Percentiles rank a stretch among this genome's conserved stretches.
phyloP scores from a whole-genome alignment of 92 coral and sea anemone species.

The Montipora capitata region DNA sequence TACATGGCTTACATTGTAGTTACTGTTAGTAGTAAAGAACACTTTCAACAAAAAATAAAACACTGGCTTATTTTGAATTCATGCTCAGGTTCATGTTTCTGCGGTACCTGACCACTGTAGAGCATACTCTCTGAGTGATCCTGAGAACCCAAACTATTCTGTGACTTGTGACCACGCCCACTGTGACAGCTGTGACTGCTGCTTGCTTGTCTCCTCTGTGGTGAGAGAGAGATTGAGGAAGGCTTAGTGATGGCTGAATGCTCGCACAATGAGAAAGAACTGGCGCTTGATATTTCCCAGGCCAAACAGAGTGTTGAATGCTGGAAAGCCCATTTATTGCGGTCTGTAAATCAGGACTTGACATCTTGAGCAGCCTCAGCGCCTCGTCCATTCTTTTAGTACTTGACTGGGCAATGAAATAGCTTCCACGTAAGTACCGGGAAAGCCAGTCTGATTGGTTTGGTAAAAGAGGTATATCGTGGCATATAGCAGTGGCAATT shows the following conservation, averaged over 20 bases:
- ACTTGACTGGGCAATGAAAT: constrained; percentile 43
- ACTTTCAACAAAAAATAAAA: constrained; percentile 1
- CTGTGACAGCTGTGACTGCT: constrained; percentile 43
- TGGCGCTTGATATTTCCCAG: constrained; percentile 13
- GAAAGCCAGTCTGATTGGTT: constrained; percentile 69
- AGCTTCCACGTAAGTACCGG: constrained; percentile 46
- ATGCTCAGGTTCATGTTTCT: constrained; percentile 37
- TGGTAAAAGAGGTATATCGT: constrained; percentile 49
- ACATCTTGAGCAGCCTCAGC: constrained; percentile 23
- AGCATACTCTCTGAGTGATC: constrained; percentile 27
- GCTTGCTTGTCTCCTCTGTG: constrained; percentile 58
- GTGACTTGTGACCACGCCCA: constrained; percentile 38
- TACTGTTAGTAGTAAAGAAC: background rate
- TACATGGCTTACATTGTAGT: background rate
- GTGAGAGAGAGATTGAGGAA: constrained; percentile 33
- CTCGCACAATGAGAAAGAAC: constrained; percentile 22
- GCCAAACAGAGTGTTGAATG: constrained; percentile 54
- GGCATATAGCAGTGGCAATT: constrained; percentile 63
- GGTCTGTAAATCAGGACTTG: constrained; percentile 12
- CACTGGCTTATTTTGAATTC: constrained; percentile 1
- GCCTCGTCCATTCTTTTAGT: constrained; percentile 28
- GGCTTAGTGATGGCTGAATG: constrained; percentile 24
- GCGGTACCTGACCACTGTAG: constrained; percentile 39
- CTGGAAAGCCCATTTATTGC: constrained; percentile 57
- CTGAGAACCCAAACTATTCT: constrained; percentile 14